phyloP scores from a whole-genome alignment of 2,888 invertebrate species.

The Drosophila meridionalis region DNA sequence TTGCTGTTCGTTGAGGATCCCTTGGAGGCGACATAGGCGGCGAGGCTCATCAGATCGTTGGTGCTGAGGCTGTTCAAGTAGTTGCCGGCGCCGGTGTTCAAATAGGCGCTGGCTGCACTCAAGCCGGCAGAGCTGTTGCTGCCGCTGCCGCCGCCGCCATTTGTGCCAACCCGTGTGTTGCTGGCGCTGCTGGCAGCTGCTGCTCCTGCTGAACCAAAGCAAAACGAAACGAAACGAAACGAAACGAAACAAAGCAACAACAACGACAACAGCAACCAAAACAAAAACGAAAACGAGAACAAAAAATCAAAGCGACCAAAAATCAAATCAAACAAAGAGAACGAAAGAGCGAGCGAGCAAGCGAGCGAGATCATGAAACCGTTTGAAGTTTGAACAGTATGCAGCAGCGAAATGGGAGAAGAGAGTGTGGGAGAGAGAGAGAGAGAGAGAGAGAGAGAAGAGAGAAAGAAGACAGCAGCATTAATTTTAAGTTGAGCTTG shows the following conservation, averaged over 20 bases:
- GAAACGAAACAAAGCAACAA: conserved; percentile 28
- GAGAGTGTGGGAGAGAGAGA: conserved; percentile 10
- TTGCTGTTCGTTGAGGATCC: conserved; percentile 48
- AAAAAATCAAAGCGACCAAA: conserved; percentile 1
- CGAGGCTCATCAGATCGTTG: conserved; percentile 81
- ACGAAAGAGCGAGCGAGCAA: conserved; percentile 1
- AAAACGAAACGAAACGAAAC: conserved; percentile 31
- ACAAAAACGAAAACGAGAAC: conserved; percentile 9
- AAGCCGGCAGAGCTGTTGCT: conserved; percentile 18
- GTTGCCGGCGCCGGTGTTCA: conserved; percentile 63
- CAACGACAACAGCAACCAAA: conserved; percentile 21
- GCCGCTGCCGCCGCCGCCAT: conserved; percentile 24
- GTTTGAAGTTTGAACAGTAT: conserved; percentile 12
- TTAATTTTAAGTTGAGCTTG: conserved; percentile 38
- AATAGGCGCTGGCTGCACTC: conserved; percentile 61
- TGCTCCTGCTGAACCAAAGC: conserved; percentile 19
- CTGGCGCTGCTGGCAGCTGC: conserved; percentile 11
- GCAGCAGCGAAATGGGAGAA: conserved; percentile 17
- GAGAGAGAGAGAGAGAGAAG: conserved; percentile 45
- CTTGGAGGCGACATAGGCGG: conserved; percentile 80
- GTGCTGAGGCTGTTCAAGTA: conserved; percentile 78
- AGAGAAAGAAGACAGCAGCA: conserved; percentile 41
- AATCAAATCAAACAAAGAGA: conserved; percentile 4
- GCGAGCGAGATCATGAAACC: conserved; percentile 6
- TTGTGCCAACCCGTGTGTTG: conserved; percentile 32